Evolutionary conservation across 2,888 invertebrate species (phyloP).

Genomic region (Hydropsyche betteni): DNA sequence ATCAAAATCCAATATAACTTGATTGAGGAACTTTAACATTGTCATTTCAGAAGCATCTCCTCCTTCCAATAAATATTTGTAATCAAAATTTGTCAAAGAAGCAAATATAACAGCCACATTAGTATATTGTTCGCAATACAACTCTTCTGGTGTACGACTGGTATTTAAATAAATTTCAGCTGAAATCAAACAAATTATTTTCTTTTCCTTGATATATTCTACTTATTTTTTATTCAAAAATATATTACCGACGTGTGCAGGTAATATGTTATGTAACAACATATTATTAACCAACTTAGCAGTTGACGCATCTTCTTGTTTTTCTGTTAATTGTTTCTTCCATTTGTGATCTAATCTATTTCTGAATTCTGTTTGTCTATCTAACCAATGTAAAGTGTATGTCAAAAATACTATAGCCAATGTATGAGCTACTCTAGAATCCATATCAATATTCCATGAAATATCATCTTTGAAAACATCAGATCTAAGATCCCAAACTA

Average conservation of each 20-base stretch:
- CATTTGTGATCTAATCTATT: constrained; percentile 84
- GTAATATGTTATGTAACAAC: constrained; percentile 90
- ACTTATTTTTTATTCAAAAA: neutral
- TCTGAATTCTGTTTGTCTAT: constrained; percentile 89
- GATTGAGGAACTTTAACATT: constrained; percentile 80
- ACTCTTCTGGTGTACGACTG: constrained; percentile 74
- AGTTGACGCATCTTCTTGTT: constrained; percentile 86
- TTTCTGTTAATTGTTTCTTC: constrained; percentile 75
- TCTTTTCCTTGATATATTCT: neutral
- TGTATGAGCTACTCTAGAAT: constrained; percentile 76
- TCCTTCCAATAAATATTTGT: constrained; percentile 72
- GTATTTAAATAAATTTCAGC: constrained; percentile 82
- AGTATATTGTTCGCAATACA: constrained; percentile 89
- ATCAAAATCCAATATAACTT: constrained; percentile 94
- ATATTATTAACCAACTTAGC: constrained; percentile 88
- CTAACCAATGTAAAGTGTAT: constrained; percentile 82
- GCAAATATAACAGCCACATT: constrained; percentile 97
- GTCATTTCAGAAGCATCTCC: constrained; percentile 71
- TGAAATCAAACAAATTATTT: constrained; percentile 57
- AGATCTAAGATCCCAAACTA: constrained; percentile 72
- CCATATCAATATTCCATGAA: constrained; percentile 75
- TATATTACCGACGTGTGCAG: constrained; percentile 86
- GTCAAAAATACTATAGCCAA: constrained; percentile 78
- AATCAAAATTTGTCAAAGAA: constrained; percentile 77
- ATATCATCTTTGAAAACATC: constrained; percentile 68